A percentile compares a stretch with the other conserved stretches of the same genome.
These are phyloP conservation scores for Hydraecia micacea DNA, from an alignment of 2,888 invertebrate genomes.

Conservation along the genomic window DNA sequence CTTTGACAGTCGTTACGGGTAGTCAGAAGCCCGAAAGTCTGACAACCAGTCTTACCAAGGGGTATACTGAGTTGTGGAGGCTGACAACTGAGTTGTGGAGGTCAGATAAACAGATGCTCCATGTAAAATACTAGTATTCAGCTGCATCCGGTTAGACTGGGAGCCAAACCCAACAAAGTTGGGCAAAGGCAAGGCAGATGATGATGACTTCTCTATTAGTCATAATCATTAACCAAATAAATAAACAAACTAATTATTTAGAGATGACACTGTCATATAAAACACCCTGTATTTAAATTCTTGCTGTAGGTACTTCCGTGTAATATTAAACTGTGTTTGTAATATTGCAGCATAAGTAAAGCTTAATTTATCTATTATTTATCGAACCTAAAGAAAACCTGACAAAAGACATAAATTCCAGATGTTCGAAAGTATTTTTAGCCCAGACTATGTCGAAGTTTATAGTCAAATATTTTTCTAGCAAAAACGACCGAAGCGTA, in stretches of 20 bases:
- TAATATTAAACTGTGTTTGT: not conserved
- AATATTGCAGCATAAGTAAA: not conserved
- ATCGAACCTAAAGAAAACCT: not conserved
- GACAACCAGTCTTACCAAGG: too few relatives aligned
- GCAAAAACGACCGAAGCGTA: not conserved
- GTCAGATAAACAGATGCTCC: too few relatives aligned
- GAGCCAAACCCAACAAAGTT: too few relatives aligned
- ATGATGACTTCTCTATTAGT: too few relatives aligned
- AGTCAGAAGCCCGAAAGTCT: too few relatives aligned
- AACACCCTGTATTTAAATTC: not conserved
- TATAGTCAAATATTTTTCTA: conserved; percentile 11
- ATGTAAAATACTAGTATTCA: too few relatives aligned
- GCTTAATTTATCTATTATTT: not conserved
- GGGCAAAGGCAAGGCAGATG: too few relatives aligned
- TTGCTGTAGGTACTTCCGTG: not conserved
- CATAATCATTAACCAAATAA: not conserved
- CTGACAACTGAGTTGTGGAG: too few relatives aligned
- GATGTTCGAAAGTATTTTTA: conserved; percentile 21
- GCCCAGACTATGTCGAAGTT: conserved; percentile 11
- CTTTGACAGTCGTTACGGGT: too few relatives aligned
- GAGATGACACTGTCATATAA: not conserved
- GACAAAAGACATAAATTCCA: not conserved
- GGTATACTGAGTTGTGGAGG: too few relatives aligned
- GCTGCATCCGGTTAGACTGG: too few relatives aligned
- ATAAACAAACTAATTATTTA: not conserved